Percentiles rank a stretch among this genome's conserved stretches.
Conservation (phyloP, 2,797 vertebrate genomes). For the Acipenser ruthenus region DNA sequence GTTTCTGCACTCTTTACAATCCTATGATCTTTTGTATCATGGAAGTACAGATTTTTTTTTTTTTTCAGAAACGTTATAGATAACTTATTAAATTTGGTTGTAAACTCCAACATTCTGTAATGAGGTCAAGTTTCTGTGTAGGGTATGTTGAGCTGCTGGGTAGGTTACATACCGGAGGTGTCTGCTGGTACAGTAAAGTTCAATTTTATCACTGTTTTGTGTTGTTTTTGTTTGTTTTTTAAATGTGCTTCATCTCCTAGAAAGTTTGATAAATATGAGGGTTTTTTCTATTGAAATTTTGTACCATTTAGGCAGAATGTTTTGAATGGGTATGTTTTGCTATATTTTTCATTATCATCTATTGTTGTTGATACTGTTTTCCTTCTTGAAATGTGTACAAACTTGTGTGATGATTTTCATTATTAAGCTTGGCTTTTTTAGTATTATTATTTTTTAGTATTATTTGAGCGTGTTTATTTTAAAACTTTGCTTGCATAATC, state of each 20-base stretch:
- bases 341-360: too few relatives aligned
- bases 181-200: slow-evolving; percentile 2
- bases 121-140: slow-evolving; percentile 12
- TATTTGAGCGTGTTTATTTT: not conserved
- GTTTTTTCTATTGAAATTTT: slow-evolving; percentile 27
- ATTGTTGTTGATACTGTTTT: too few relatives aligned
- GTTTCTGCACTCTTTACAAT: not conserved
- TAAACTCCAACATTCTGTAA: slow-evolving; percentile 8
- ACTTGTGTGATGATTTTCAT: too few relatives aligned
- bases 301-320: slow-evolving; percentile 22
- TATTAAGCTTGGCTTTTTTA: too few relatives aligned
- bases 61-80: slow-evolving; percentile 9
- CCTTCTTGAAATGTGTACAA: too few relatives aligned
- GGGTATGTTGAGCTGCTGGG: not conserved
- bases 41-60: slow-evolving; percentile 2
- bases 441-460: not conserved
- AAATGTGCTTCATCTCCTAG: slow-evolving; percentile 6
- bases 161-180: not conserved
- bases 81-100: not conserved
- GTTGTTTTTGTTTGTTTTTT: slow-evolving; percentile 8
- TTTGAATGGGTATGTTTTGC: slow-evolving; percentile 25
- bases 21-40: slow-evolving; percentile 1
- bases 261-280: slow-evolving; percentile 13
- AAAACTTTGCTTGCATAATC: too few relatives aligned
- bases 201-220: slow-evolving; percentile 8